Evolutionary conservation across 1,140 invertebrate species (phyloP), one percentile per base, ranked within the genome.

Genomic region (Parasteatoda tepidariorum): DNA sequence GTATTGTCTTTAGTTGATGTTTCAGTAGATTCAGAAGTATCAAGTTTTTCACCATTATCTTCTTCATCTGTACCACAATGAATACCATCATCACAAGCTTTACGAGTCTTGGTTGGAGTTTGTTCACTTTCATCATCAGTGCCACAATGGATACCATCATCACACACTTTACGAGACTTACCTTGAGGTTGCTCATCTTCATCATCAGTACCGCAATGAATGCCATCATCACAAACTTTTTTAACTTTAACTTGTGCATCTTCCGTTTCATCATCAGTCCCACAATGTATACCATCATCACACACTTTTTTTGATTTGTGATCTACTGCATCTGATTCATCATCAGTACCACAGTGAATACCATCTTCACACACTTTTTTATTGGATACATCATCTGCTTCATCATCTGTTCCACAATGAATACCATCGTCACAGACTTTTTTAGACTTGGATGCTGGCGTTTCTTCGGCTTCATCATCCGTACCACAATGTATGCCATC

Each of bases 241-340:
- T 74, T 64, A 18, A 38, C 18, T 38, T 26, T 38, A 30, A 22
- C 15, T 31, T 28, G 5, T 26, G 57, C 34, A 26, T 33, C 62
- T 13, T 64, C 61, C 4, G 3, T 18, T 71, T 82, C 78, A 61
- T 82, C 78, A 61, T 82, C 73, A 31, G 57, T 66, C 1, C 82
- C 82, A 84, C 82, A 84, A 67, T 84, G 82, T 4, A 84, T 67
- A 15, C 82, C 82, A 75, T 84, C 82, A n/a, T 31, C 30, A 75
- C 82, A 84, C 6, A 70, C 55, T 30, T 64, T 33, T 31, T 38
- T 62, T 33, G 22, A n/a, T 31, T 61, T 75, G 18, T 11, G 1
- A 13, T 15, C 31, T 15, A 24, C 61, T 9, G 11, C 28, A 28
- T 48, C 24, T n/a, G 41, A 28, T 61, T 38, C 55, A 61, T 22